These are phyloP conservation scores for Thysanoteuthis rhombus DNA, from an alignment of 2,888 invertebrate genomes.

Conservation along the genomic window DNA sequence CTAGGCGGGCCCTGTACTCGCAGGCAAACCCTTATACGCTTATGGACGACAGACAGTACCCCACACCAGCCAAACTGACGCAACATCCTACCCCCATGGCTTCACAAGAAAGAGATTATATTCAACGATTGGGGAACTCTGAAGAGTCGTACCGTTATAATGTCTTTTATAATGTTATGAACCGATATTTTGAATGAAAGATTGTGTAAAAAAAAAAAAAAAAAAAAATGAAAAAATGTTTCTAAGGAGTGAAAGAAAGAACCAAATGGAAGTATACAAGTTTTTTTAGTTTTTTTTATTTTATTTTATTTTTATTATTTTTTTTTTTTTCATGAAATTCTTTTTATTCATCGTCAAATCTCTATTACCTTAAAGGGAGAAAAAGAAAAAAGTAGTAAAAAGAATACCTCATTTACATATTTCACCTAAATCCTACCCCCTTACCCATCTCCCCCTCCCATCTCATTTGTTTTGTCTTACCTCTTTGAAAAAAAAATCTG, in stretches of 20 bases:
- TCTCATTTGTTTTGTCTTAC: neutral
- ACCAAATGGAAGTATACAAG: neutral
- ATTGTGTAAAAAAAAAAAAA: conserved; percentile 1
- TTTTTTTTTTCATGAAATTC: neutral
- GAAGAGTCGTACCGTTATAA: conserved; percentile 63
- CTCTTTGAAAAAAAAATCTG: neutral
- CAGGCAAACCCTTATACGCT: conserved; percentile 62
- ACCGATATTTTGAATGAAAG: conserved; percentile 54
- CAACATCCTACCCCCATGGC: conserved; percentile 41
- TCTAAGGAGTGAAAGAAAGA: neutral
- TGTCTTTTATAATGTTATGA: conserved; percentile 65
- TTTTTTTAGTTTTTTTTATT: neutral
- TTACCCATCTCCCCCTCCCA: neutral
- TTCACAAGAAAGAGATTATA: conserved; percentile 57
- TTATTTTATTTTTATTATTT: neutral
- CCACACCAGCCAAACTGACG: conserved; percentile 53
- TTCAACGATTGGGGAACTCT: conserved; percentile 53
- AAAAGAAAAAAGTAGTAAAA: conserved; percentile 16
- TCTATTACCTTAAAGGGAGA: neutral
- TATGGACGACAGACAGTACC: conserved; percentile 63
- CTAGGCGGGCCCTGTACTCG: conserved; percentile 58
- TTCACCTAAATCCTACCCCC: neutral
- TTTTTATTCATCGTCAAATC: neutral
- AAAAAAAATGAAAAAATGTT: neutral
- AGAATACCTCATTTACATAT: neutral